Conservation (phyloP, 64 coral and sea anemone species). For the Hydrozoanthus tunicans region DNA sequence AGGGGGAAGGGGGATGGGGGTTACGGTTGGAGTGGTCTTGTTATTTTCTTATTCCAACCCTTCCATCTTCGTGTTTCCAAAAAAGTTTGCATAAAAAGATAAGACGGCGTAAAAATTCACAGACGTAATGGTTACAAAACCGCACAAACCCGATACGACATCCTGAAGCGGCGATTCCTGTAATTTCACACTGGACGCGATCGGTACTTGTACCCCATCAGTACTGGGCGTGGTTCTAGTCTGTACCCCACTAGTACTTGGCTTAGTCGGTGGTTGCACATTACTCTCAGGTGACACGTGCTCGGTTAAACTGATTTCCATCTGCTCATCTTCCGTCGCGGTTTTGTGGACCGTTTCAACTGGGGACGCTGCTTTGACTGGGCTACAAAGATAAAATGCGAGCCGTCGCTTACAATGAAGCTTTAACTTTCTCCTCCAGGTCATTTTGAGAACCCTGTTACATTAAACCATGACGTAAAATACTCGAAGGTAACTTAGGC, state of each 20-base stretch:
- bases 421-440: too few species aligned
- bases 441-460: too few species aligned
- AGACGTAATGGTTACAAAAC: neutral
- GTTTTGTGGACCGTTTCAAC: neutral
- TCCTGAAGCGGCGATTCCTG: neutral
- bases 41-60: too few species aligned
- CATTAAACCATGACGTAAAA: too few species aligned
- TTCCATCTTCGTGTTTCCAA: too few species aligned
- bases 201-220: neutral
- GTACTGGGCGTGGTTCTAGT: neutral
- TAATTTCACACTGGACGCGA: neutral
- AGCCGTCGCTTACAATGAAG: neutral
- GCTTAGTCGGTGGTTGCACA: too few species aligned
- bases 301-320: slow-evolving; percentile 27
- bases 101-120: too few species aligned
- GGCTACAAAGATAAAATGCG: slow-evolving; percentile 18
- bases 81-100: too few species aligned
- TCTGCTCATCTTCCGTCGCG: slow-evolving; percentile 5
- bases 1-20: too few species aligned
- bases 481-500: too few species aligned
- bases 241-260: neutral
- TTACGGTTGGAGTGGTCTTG: too few species aligned
- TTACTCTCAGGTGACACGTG: neutral
- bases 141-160: neutral
- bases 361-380: slow-evolving; percentile 3